Conservation (phyloP, 2,797 vertebrate species). For the Jordanella pulchra region DNA sequence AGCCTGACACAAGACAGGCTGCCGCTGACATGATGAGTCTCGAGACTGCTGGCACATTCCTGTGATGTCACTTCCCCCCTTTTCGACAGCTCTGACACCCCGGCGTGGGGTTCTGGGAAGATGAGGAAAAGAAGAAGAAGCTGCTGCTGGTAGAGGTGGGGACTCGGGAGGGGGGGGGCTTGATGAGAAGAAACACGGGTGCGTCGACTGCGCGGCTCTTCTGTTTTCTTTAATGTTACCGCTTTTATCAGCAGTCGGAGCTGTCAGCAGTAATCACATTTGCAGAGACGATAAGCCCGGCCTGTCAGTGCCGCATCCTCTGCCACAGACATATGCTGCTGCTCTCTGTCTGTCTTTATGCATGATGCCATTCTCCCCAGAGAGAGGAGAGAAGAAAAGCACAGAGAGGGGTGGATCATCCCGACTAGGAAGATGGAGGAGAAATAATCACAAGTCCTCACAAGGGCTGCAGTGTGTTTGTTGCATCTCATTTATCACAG, state of each 20-base stretch:
- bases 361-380: constrained; percentile 70
- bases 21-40: constrained; percentile 79
- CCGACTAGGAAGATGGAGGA: constrained; percentile 44
- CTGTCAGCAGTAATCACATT: constrained; percentile 82
- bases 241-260: constrained; percentile 81
- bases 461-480: constrained; percentile 20
- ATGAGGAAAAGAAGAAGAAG: constrained; percentile 49
- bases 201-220: constrained; percentile 60
- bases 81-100: constrained; percentile 79
- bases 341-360: constrained; percentile 66
- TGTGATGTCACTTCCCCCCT: constrained; percentile 81
- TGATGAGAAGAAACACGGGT: constrained; percentile 72
- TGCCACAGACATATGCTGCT: constrained; percentile 74
- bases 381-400: constrained; percentile 62
- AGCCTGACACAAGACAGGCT: constrained; percentile 80
- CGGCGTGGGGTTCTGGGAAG: constrained; percentile 54
- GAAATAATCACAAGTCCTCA: constrained; percentile 37
- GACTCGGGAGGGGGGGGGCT: constrained; percentile 14
- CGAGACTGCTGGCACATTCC: constrained; percentile 76
- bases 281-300: constrained; percentile 75
- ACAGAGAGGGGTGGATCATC: constrained; percentile 51
- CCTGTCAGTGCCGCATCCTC: constrained; percentile 76
- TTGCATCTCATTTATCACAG: constrained; percentile 27
- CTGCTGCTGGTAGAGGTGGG: constrained; percentile 43
- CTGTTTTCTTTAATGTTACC: constrained; percentile 82